Conservation (phyloP, 1,140 invertebrate species). For the Manduca sexta region DNA sequence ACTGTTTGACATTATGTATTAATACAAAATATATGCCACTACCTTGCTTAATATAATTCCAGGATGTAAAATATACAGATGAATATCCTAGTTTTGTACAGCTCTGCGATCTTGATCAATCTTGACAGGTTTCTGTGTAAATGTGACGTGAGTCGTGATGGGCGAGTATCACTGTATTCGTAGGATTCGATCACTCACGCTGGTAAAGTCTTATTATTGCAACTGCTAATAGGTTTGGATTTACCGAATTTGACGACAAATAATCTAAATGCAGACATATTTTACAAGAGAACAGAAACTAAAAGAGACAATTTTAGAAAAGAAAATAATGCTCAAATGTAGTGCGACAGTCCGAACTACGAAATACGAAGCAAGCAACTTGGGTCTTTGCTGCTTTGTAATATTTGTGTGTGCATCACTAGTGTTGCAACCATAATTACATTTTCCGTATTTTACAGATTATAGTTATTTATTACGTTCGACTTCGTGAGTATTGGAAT, state of each 20-base stretch:
- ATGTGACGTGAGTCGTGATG: slow-evolving; percentile 22
- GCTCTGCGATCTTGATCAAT: slow-evolving; percentile 23
- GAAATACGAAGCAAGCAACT: too few relatives aligned
- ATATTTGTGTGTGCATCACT: too few relatives aligned
- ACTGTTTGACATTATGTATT: background rate
- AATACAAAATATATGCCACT: background rate
- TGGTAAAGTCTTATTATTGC: background rate
- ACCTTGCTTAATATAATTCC: background rate
- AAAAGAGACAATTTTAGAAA: too few relatives aligned
- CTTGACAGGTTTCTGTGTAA: slow-evolving; percentile 24
- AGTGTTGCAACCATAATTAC: too few relatives aligned
- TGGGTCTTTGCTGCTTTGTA: too few relatives aligned
- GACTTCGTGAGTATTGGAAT: too few relatives aligned
- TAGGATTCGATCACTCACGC: slow-evolving; percentile 4
- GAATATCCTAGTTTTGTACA: background rate
- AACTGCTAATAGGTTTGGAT: too few relatives aligned
- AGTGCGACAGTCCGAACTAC: background rate
- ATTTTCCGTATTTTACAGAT: too few relatives aligned
- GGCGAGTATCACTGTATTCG: background rate
- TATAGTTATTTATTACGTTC: too few relatives aligned
- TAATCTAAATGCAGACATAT: too few relatives aligned
- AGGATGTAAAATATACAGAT: background rate
- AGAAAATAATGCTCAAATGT: background rate
- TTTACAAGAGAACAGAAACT: too few relatives aligned
- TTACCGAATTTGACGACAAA: too few relatives aligned